phyloP scores from a whole-genome alignment of 53 echinoderm and acorn worm species.

The Astropecten irregularis region DNA sequence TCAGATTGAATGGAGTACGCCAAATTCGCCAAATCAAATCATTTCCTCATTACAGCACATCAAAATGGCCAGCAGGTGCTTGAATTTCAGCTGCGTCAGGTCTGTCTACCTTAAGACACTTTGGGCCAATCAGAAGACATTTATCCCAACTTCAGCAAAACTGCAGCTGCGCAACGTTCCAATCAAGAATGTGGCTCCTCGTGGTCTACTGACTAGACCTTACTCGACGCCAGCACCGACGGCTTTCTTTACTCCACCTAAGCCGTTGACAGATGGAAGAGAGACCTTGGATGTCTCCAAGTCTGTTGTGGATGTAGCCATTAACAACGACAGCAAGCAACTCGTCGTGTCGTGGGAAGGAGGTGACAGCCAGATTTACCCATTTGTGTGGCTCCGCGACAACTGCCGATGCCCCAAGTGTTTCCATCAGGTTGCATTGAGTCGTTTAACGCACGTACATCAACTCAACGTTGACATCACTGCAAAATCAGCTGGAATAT shows the following conservation, averaged over 20 bases:
- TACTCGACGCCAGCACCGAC: too few species aligned
- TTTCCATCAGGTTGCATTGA: constrained; percentile 53
- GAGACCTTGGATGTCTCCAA: not conserved
- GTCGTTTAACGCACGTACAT: constrained; percentile 34
- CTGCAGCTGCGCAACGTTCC: too few species aligned
- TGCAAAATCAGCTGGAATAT: not conserved
- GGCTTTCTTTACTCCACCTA: not conserved
- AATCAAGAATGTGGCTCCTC: too few species aligned
- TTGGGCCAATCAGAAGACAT: too few species aligned
- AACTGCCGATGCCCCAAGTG: constrained; percentile 77
- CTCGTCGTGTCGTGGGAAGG: constrained; percentile 55
- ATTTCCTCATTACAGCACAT: too few species aligned
- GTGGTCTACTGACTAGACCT: too few species aligned
- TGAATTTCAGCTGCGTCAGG: too few species aligned
- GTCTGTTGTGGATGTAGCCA: not conserved
- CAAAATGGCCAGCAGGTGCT: too few species aligned
- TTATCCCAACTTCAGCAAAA: too few species aligned
- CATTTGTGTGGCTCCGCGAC: constrained; percentile 81
- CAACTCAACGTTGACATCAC: constrained; percentile 53
- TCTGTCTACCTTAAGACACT: too few species aligned
- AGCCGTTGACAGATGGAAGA: not conserved
- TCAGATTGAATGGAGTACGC: too few species aligned
- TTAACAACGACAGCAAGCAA: not conserved
- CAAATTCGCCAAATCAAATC: too few species aligned
- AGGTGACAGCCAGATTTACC: constrained; percentile 40